phyloP scores from a whole-genome alignment of 2,888 invertebrate species.

The Ochropacha duplaris region DNA sequence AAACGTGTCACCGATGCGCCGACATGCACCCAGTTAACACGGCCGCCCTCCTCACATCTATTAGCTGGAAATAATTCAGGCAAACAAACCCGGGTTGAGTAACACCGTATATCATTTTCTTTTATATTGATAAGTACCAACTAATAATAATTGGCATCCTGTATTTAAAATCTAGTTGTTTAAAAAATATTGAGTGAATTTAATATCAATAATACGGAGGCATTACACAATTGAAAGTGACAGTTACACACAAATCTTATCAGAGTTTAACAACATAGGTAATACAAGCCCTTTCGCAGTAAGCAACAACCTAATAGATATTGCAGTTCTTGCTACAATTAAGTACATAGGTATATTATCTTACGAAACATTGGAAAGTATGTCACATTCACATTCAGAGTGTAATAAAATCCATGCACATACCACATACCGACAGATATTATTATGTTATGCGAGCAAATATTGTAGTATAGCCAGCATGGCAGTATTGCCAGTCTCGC shows the following conservation, averaged over 20 bases:
- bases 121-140: not conserved
- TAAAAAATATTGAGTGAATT: too few species aligned
- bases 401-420: constrained; percentile 42
- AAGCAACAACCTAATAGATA: not conserved
- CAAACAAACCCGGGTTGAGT: not conserved
- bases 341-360: too few species aligned
- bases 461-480: constrained; percentile 10
- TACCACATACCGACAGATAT: constrained; percentile 35
- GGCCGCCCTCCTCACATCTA: constrained; percentile 1
- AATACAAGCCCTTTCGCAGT: not conserved
- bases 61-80: not conserved
- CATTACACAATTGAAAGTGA: too few species aligned
- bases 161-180: too few species aligned
- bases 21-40: constrained; percentile 41
- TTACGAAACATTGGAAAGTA: constrained; percentile 46
- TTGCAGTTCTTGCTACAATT: constrained; percentile 3
- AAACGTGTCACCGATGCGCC: constrained; percentile 58
- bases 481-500: not conserved
- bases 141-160: too few species aligned
- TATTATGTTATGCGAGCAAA: constrained; percentile 34
- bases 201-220: too few species aligned
- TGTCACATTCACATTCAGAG: constrained; percentile 35
- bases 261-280: not conserved
- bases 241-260: too few species aligned
- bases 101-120: not conserved